Conservation (phyloP, 2,113 vertebrate genomes). For the Castor canadensis region DNA sequence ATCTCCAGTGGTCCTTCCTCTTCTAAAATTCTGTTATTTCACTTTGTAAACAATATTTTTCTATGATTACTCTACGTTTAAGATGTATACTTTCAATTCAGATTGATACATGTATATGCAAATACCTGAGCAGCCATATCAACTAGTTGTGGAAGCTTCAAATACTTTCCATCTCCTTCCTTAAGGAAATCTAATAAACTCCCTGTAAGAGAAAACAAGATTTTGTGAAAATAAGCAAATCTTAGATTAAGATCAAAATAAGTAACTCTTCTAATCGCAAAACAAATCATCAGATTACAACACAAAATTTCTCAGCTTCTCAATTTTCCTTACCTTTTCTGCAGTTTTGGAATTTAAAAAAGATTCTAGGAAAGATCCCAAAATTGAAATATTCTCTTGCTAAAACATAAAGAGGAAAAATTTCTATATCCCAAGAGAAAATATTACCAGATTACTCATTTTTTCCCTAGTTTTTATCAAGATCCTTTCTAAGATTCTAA, state of each 20-base stretch:
- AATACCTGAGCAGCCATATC: slow-evolving; percentile 98
- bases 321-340: background rate
- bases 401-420: background rate
- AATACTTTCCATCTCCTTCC: slow-evolving; percentile 96
- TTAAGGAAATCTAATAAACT: slow-evolving; percentile 96
- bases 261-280: background rate
- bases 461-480: background rate
- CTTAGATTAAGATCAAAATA: background rate
- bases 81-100: slow-evolving; percentile 35
- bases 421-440: background rate
- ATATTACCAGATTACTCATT: background rate
- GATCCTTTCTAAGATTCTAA: background rate
- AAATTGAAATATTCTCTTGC: background rate
- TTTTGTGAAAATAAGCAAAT: slow-evolving; percentile 16
- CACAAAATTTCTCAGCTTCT: slow-evolving; percentile 24
- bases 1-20: background rate
- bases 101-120: background rate
- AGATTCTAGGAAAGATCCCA: background rate
- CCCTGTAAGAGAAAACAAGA: slow-evolving; percentile 83
- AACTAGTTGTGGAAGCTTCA: slow-evolving; percentile 94
- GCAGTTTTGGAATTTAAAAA: background rate
- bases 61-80: slow-evolving; percentile 49
- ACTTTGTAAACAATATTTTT: background rate
- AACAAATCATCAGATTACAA: background rate
- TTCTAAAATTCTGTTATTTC: slow-evolving; percentile 53